Base-by-base conservation (phyloP, 2,888 invertebrate genomes). In the Melanophora roralis region DNA sequence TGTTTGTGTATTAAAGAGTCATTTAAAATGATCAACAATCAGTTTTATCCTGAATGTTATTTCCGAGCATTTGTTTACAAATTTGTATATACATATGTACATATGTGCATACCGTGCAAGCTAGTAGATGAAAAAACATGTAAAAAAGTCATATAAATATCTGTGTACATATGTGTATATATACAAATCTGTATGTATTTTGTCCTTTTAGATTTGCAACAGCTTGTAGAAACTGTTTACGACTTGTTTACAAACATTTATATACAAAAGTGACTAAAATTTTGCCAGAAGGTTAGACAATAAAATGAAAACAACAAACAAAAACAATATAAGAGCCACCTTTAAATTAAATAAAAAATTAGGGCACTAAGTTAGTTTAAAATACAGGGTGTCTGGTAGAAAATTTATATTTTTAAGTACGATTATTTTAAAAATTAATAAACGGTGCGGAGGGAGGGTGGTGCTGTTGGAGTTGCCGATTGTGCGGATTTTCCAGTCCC, bases 201-300 rank as follows among this genome's bases (percentile, higher is more conserved):
- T 53, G 32, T 69, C 19, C 55, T 47, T 55, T 65, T 71, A 62
- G 60, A 68, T 49, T 43, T 64, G 80, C 76, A 80, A 80, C 80
- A 80, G 75, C 80, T 76, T 76, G 76, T 64, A 53, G 68, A 51
- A 72, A 76, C 68, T 64, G 53, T 73, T 80, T 72, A 76, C 75
- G 75, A 68, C 65, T 76, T 79, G 71, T 80, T 72, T 73, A 59
- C 76, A 76, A 64, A 57, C 49, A 76, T 40, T 51, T 57, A 74
- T 65, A 67, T 43, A n/a, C 57, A 59, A 53, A 23, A 65, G 27
- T 74, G 49, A 65, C 57, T 45, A 64, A 53, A 67, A 53, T 55
- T 76, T 68, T 78, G 72, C 69, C 74, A 74, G 74, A 69, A 79
- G 69, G 53, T 64, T 74, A 69, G 49, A 27, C 49, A 40, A 43